Evolutionary conservation across 2,888 invertebrate species (phyloP).

Genomic region (Amiota communis): DNA sequence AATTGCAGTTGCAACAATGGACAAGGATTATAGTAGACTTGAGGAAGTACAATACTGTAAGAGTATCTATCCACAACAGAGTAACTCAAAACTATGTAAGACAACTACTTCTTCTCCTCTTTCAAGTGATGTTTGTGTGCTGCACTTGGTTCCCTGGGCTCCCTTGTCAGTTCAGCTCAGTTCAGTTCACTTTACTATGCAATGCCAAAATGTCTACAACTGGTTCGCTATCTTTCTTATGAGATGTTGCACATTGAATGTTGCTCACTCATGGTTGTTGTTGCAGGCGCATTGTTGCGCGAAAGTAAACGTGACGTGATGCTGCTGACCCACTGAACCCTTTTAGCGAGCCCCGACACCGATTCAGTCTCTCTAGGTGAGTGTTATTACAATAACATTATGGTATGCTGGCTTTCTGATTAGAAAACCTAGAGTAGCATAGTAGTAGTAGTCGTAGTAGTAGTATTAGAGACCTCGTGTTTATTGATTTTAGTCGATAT

Average conservation of each 20-base stretch:
- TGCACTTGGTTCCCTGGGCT: too few relatives aligned
- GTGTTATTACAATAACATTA: constrained; percentile 31
- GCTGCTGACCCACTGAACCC: constrained; percentile 64
- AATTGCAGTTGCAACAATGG: constrained; percentile 29
- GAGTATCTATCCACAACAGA: too few relatives aligned
- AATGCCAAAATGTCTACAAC: constrained; percentile 33
- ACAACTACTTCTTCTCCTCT: background rate
- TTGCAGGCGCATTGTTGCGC: constrained; percentile 50
- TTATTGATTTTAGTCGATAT: constrained; percentile 60
- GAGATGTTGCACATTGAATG: constrained; percentile 48
- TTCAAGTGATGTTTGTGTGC: too few relatives aligned
- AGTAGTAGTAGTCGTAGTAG: too few relatives aligned
- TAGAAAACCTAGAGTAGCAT: constrained; percentile 35
- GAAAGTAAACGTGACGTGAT: constrained; percentile 60
- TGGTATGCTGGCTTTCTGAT: constrained; percentile 56
- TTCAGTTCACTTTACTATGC: background rate
- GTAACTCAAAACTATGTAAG: background rate
- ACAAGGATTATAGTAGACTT: too few relatives aligned
- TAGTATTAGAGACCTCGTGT: constrained; percentile 32
- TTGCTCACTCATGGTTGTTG: constrained; percentile 24
- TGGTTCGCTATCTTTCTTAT: constrained; percentile 17
- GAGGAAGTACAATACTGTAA: too few relatives aligned
- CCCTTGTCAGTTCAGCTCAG: background rate
- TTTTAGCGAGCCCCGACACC: constrained; percentile 44
- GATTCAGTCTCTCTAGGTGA: constrained; percentile 22